Evolutionary conservation across 2,113 vertebrate species (phyloP), one percentile per base, ranked within the genome.

Genomic region (Seriola quinqueradiata): DNA sequence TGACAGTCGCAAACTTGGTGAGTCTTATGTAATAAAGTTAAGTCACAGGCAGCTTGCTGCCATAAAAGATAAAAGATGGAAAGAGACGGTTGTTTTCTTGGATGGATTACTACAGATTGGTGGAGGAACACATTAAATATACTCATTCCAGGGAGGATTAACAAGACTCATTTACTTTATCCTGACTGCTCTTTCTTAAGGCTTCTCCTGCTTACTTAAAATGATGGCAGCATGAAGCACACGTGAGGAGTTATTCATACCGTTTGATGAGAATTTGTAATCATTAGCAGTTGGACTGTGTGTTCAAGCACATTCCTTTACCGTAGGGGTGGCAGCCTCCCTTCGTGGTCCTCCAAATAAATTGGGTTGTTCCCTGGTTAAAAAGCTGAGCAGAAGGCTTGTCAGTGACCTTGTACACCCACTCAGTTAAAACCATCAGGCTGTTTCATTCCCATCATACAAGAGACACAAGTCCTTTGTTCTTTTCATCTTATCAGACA

Each of bases 151-250:
- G 72, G 10, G 80, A 88, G 89, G 91, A 93, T 93, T 92, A 90
- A 34, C 11, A 11, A 82, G 85, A 90, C 90, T 88, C 83, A 89
- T 92, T 91, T 82, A 90, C 82, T 91, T 91, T 19, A 87, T 74
- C 79, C 81, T 32, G 76, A 83, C 88, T 70, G 84, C 79, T 77
- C 66, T 81, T 66, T 81, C 80, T 86, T 82, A 90, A 89, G 72
- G 52, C 81, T 66, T 67, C 54, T 21, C 16, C 48, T 81, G 36
- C 82, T 83, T 79, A 69, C 46, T 52, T 85, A 77, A 85, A 52
- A 79, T 8, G 79, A 84, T 50, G 89, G 83, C 82, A 69, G 75
- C 14, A 4, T 69, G 63, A 73, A 8, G 13, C 46, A 59, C 84
- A 79, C 55, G 74, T 77, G 81, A 84, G 38, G 16, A 68, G 74